A percentile compares a stretch with the other conserved stretches of the same genome.
These are phyloP conservation scores for Dipodomys stephensi DNA, from an alignment of 2,113 vertebrate genomes.

Conservation along the genomic window DNA sequence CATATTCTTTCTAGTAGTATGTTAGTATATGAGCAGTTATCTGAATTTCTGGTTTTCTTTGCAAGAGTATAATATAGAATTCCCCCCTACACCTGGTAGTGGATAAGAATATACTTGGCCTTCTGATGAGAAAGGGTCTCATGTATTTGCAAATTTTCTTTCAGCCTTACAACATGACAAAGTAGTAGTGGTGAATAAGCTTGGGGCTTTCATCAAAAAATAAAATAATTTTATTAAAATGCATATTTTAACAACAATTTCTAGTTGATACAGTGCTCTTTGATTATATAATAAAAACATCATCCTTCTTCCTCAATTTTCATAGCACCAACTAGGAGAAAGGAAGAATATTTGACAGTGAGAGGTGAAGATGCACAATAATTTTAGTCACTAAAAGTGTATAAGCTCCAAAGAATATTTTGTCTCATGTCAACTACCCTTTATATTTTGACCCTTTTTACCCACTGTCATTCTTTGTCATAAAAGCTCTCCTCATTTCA, in stretches of 20 bases:
- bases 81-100: not conserved
- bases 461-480: not conserved
- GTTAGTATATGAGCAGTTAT: not conserved
- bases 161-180: not conserved
- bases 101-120: not conserved
- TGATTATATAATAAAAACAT: constrained; percentile 35
- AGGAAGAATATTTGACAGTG: not conserved
- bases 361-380: constrained; percentile 3
- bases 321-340: not conserved
- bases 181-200: not conserved
- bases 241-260: not conserved
- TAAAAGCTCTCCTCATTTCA: not conserved
- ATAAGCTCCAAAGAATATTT: not conserved
- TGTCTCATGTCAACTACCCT: not conserved
- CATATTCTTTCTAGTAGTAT: not conserved
- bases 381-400: constrained; percentile 2
- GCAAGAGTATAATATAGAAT: not conserved
- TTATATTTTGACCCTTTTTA: not conserved
- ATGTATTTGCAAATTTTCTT: not conserved
- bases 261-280: not conserved
- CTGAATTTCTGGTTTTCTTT: not conserved
- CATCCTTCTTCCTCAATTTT: not conserved
- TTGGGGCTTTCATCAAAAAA: not conserved
- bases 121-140: not conserved
- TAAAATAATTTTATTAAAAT: not conserved